A percentile compares a stretch with the other conserved stretches of the same genome.
Conservation (phyloP, 2,797 vertebrate genomes). For the Pangasius macronema region DNA sequence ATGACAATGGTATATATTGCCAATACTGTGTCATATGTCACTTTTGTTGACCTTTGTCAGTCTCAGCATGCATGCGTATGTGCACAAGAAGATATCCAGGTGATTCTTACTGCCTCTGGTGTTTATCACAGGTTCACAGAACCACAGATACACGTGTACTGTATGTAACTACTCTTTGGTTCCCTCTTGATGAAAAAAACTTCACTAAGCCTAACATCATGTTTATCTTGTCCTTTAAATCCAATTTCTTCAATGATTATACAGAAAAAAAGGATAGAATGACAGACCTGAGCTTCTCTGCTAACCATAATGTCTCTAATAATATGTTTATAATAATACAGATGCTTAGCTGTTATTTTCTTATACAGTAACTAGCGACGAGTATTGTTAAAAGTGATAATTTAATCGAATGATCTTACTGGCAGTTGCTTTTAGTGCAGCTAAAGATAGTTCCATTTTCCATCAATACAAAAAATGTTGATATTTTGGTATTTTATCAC, state of each 20-base stretch:
- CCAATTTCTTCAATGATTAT: background rate
- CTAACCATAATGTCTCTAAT: background rate
- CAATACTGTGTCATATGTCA: background rate
- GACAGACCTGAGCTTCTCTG: background rate
- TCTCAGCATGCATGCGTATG: background rate
- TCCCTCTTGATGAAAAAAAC: background rate
- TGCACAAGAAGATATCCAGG: background rate
- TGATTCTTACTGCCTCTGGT: background rate
- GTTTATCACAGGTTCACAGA: background rate
- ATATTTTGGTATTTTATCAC: background rate
- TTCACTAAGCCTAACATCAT: background rate
- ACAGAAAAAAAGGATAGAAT: background rate
- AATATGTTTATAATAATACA: background rate
- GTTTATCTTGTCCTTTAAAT: background rate
- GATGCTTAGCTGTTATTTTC: background rate
- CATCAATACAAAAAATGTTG: background rate
- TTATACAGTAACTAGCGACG: too few species aligned
- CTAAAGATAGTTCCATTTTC: background rate
- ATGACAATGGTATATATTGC: background rate
- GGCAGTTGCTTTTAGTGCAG: background rate
- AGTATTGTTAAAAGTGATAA: background rate
- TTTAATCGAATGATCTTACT: background rate
- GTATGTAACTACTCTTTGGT: background rate
- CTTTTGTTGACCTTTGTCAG: background rate
- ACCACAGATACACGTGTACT: background rate